Conservation (phyloP, 2,113 vertebrate species). For the Triplophysa tibetana region DNA sequence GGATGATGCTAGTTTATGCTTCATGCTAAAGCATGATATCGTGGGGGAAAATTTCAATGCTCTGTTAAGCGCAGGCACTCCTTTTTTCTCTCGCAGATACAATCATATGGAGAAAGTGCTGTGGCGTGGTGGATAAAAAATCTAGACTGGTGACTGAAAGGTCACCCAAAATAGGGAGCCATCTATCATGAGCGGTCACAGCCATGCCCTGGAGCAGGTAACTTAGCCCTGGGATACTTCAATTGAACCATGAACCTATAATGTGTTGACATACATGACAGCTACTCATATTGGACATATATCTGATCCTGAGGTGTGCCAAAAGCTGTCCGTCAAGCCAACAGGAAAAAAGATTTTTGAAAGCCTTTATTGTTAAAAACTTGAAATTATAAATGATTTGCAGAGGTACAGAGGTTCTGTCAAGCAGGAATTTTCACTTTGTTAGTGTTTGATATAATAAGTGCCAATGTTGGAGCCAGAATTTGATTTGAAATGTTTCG, state of each 20-base stretch:
- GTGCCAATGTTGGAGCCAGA: too few species aligned
- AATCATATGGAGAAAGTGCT: background rate
- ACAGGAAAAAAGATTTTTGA: too few species aligned
- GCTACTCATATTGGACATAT: too few species aligned
- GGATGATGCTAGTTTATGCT: constrained; percentile 41
- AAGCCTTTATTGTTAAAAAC: too few species aligned
- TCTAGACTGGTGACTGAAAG: background rate
- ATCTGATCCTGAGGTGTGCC: too few species aligned
- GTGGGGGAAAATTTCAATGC: background rate
- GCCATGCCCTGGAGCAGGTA: background rate
- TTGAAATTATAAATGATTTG: too few species aligned
- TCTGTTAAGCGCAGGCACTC: background rate
- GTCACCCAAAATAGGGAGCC: background rate
- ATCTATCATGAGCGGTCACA: background rate
- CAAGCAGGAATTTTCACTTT: too few species aligned
- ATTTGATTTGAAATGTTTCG: too few species aligned
- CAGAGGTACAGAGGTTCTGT: too few species aligned
- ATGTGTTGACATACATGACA: too few species aligned
- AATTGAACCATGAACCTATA: background rate
- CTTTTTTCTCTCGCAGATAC: background rate
- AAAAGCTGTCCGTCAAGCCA: too few species aligned
- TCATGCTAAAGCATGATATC: constrained; percentile 21
- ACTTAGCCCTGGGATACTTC: background rate
- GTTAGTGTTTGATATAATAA: too few species aligned
- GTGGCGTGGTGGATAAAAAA: background rate